These are phyloP conservation scores for Leiothrix lutea DNA, from an alignment of 2,113 vertebrate genomes.

Conservation along the genomic window DNA sequence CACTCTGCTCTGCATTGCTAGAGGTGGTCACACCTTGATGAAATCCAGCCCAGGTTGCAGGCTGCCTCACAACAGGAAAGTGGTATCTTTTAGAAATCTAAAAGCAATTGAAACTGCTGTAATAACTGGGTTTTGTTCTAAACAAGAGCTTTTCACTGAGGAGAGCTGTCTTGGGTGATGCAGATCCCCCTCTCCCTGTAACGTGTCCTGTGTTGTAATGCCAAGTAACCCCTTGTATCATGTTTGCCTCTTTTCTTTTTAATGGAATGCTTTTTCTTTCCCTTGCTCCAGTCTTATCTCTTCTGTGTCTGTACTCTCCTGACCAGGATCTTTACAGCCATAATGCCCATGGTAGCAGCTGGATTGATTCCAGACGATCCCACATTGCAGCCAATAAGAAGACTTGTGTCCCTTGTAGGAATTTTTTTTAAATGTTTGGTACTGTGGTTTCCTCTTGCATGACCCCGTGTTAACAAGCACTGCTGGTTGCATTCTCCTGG, in stretches of 20 bases:
- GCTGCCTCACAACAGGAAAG: slow-evolving; percentile 42
- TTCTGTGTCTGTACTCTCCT: slow-evolving; percentile 80
- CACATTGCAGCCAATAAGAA: slow-evolving; percentile 96
- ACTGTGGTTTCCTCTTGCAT: slow-evolving; percentile 60
- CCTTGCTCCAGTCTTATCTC: slow-evolving; percentile 41
- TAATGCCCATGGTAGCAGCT: slow-evolving; percentile 99
- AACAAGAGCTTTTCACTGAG: not conserved
- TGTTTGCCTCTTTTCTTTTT: slow-evolving; percentile 19
- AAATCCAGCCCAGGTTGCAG: not conserved
- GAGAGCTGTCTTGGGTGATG: slow-evolving; percentile 50
- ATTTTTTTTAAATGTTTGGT: slow-evolving; percentile 36
- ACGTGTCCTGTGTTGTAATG: slow-evolving; percentile 15
- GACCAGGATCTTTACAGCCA: slow-evolving; percentile 97
- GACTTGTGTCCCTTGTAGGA: slow-evolving; percentile 94
- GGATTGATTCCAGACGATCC: slow-evolving; percentile 97
- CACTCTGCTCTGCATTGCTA: slow-evolving; percentile 49
- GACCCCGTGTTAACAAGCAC: slow-evolving; percentile 46
- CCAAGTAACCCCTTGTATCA: not conserved
- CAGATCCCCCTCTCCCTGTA: slow-evolving; percentile 34
- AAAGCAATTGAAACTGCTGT: not conserved
- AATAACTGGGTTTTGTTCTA: not conserved
- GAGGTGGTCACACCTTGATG: not conserved
- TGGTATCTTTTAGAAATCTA: slow-evolving; percentile 55
- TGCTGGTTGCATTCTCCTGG: slow-evolving; percentile 77
- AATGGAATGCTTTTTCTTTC: slow-evolving; percentile 38